Percentiles rank a stretch among this genome's conserved stretches.
Evolutionary conservation across 2,113 vertebrate species (phyloP).

Genomic region (Megaptera novaeangliae): DNA sequence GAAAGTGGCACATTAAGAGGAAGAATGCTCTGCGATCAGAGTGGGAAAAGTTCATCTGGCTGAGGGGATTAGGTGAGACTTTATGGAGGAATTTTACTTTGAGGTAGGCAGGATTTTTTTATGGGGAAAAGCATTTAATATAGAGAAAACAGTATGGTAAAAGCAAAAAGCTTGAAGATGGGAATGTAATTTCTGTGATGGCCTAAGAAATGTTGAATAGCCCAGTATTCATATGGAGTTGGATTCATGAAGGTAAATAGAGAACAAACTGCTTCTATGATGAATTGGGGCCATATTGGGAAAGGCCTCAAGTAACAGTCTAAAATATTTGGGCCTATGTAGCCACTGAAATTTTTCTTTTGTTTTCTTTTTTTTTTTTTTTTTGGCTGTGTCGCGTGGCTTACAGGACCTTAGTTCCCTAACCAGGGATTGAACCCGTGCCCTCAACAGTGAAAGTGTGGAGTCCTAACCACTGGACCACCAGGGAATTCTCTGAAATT

Average conservation of each 20-base stretch:
- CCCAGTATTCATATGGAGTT: not conserved
- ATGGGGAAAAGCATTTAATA: not conserved
- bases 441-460: no score
- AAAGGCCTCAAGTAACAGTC: not conserved
- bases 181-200: not conserved
- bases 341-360: not conserved
- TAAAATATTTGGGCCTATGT: not conserved
- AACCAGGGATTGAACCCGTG: no score
- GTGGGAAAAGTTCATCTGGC: not conserved
- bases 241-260: not conserved
- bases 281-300: not conserved
- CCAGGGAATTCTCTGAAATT: not conserved
- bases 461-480: no score
- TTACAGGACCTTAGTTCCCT: no score
- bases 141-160: not conserved
- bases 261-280: not conserved
- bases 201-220: not conserved
- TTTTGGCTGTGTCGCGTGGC: rapidly evolving
- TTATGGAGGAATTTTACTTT: not conserved
- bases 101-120: not conserved
- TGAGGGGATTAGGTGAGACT: not conserved
- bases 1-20: not conserved
- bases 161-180: not conserved
- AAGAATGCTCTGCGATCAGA: not conserved
- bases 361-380: no score